Percentiles rank a stretch among this genome's conserved stretches.
phyloP scores from a whole-genome alignment of 1,140 invertebrate genomes.

The Muscidifurax raptorellus region DNA sequence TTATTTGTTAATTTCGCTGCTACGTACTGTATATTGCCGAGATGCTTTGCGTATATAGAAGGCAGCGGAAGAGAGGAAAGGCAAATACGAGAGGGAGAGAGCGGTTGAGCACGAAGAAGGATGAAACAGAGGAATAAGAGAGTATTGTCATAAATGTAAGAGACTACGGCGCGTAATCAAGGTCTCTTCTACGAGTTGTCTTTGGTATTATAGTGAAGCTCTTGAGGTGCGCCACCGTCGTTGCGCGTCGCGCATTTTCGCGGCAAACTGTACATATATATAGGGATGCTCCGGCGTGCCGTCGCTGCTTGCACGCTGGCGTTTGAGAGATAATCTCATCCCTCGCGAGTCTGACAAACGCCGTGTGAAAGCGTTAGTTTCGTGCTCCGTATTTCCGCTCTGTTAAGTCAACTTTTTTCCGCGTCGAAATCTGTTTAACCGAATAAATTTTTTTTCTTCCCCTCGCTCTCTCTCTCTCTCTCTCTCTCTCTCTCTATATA shows the following conservation, averaged over 20 bases:
- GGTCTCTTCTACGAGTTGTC: slow-evolving; percentile 28
- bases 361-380: slow-evolving; percentile 31
- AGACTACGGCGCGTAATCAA: slow-evolving; percentile 36
- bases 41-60: background rate
- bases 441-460: background rate
- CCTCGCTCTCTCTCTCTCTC: no score
- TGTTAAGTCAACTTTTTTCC: background rate
- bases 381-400: slow-evolving; percentile 17
- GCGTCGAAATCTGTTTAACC: background rate
- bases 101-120: background rate
- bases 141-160: slow-evolving; percentile 46
- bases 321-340: slow-evolving; percentile 61
- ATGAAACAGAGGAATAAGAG: slow-evolving; percentile 14
- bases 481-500: no score
- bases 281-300: background rate
- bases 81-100: background rate
- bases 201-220: slow-evolving; percentile 20
- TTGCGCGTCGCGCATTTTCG: slow-evolving; percentile 46
- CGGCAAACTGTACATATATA: slow-evolving; percentile 35
- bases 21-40: background rate
- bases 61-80: background rate
- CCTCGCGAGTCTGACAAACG: slow-evolving; percentile 32
- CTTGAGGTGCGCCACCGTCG: background rate
- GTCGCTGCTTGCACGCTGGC: slow-evolving; percentile 17
- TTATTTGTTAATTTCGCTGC: slow-evolving; percentile 18